Conservation (phyloP, 1,140 invertebrate species). For the Rhizoglyphus robini region DNA sequence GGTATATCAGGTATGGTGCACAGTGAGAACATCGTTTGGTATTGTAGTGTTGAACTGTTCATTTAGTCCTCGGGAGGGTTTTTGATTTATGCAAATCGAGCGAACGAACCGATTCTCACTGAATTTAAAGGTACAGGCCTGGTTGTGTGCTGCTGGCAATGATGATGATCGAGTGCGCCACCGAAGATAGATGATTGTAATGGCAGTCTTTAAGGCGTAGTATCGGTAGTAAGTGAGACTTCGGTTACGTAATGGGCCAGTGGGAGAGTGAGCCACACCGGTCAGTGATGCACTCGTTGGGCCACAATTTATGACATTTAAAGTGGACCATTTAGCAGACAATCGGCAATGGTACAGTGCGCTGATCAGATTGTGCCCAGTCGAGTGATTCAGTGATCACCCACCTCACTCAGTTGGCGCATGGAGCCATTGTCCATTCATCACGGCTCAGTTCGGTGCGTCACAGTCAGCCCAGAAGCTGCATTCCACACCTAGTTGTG, state of each 20-base stretch:
- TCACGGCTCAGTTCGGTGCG: not conserved
- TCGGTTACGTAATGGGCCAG: not conserved
- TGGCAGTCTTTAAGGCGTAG: slow-evolving; percentile 13
- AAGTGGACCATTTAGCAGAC: slow-evolving; percentile 10
- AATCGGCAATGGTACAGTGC: no score
- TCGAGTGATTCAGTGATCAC: no score
- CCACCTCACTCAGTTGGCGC: no score
- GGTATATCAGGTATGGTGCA: no score
- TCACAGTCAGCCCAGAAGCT: not conserved
- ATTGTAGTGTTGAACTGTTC: no score
- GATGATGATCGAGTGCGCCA: not conserved
- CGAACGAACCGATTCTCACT: no score
- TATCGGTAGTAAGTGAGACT: not conserved
- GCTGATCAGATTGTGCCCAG: no score
- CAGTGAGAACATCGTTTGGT: no score
- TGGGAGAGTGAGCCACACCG: no score
- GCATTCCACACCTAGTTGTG: slow-evolving; percentile 1
- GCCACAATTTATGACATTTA: slow-evolving; percentile 7
- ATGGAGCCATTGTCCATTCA: no score
- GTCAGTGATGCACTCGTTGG: not conserved
- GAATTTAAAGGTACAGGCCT: not conserved
- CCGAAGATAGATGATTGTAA: not conserved
- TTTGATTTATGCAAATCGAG: slow-evolving; percentile 13
- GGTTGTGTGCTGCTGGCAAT: not conserved
- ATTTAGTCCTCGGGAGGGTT: no score